These are phyloP conservation scores for Myrmophylax atrothorax DNA, from an alignment of 2,113 vertebrate species.

Conservation along the genomic window DNA sequence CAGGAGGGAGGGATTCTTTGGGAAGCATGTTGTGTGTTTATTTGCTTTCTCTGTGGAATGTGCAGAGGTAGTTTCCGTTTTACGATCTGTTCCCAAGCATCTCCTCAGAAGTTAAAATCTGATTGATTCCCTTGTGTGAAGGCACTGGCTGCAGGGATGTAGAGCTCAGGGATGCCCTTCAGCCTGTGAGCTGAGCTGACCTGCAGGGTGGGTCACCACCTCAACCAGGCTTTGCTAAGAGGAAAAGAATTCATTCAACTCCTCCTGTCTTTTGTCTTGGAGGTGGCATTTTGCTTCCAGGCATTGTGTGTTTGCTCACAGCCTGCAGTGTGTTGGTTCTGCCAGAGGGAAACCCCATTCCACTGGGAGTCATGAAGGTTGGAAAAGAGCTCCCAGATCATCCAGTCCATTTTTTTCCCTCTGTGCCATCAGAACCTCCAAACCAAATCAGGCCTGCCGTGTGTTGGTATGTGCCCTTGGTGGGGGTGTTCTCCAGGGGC, in stretches of 20 bases:
- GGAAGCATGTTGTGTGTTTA: neutral
- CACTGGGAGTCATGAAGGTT: neutral
- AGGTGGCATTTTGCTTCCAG: neutral
- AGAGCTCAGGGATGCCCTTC: neutral
- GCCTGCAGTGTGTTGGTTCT: neutral
- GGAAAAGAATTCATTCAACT: neutral
- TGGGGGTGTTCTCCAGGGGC: neutral
- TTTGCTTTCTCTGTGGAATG: neutral
- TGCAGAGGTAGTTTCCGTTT: neutral
- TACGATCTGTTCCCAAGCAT: neutral
- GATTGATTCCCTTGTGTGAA: neutral
- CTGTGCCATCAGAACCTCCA: neutral
- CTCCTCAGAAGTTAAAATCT: neutral
- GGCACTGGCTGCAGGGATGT: neutral
- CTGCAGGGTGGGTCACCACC: neutral
- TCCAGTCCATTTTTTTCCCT: neutral
- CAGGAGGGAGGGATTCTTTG: neutral
- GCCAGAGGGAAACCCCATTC: neutral
- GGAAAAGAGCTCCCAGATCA: neutral
- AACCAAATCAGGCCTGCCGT: neutral
- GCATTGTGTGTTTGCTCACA: neutral
- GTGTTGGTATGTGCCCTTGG: neutral
- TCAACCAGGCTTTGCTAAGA: neutral
- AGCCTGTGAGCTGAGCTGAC: neutral
- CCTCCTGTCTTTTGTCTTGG: neutral